A percentile compares a stretch with the other conserved stretches of the same genome.
These are phyloP conservation scores for Yponomeuta evonymella DNA, from an alignment of 2,888 invertebrate species.

Conservation along the genomic window DNA sequence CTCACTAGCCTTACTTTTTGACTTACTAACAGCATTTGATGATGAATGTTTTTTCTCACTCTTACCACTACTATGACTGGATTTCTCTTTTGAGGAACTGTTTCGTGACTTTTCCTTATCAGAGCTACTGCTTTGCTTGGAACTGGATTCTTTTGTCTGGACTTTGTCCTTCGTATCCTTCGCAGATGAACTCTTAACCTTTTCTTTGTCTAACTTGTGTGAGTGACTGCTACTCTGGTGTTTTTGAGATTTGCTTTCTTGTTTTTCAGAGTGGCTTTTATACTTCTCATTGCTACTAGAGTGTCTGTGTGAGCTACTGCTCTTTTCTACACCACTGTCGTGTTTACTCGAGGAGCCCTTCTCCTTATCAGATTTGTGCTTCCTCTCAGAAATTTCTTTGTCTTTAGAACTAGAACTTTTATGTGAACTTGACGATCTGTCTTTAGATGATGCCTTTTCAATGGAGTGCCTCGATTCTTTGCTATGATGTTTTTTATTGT, in stretches of 20 bases:
- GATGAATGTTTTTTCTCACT: constrained; percentile 52
- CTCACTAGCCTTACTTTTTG: constrained; percentile 38
- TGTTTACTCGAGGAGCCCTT: constrained; percentile 32
- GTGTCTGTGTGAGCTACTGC: constrained; percentile 22
- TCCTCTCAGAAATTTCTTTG: constrained; percentile 43
- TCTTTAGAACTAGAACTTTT: constrained; percentile 33
- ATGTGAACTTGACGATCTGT: constrained; percentile 33
- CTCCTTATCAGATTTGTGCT: constrained; percentile 42
- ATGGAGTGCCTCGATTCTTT: constrained; percentile 38
- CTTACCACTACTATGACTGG: constrained; percentile 41
- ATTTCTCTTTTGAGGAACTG: constrained; percentile 58
- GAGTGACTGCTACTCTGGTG: constrained; percentile 33
- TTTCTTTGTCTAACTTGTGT: constrained; percentile 40
- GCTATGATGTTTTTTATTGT: constrained; percentile 35
- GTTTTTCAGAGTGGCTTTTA: constrained; percentile 20
- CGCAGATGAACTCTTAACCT: constrained; percentile 19
- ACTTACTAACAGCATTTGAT: constrained; percentile 44
- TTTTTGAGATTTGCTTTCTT: constrained; percentile 19
- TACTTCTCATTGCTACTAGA: constrained; percentile 18
- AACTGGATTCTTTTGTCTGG: constrained; percentile 40
- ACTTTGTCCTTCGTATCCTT: constrained; percentile 22
- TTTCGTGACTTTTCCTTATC: constrained; percentile 53
- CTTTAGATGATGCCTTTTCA: constrained; percentile 38
- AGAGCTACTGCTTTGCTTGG: constrained; percentile 35
- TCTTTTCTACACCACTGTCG: constrained; percentile 33